Conservation (phyloP, 2,113 vertebrate genomes). For the Myotis lucifugus region DNA sequence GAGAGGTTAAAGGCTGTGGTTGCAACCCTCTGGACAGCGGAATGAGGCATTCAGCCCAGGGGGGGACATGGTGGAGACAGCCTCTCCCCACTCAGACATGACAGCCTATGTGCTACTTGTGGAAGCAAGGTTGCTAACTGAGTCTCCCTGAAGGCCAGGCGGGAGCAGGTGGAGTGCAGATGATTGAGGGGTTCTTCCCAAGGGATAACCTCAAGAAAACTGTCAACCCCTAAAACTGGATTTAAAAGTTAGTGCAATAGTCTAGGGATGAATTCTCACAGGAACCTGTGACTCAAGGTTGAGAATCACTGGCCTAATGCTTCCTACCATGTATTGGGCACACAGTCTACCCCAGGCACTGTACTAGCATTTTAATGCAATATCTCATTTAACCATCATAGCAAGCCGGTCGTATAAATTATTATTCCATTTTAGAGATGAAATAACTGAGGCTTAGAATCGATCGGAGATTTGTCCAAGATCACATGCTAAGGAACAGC, state of each 20-base stretch:
- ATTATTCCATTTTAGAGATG: neutral
- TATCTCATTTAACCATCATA: neutral
- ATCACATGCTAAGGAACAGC: neutral
- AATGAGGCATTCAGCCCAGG: neutral
- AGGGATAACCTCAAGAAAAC: neutral
- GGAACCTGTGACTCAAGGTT: neutral
- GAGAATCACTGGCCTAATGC: neutral
- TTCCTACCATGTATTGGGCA: neutral
- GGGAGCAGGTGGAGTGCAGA: neutral
- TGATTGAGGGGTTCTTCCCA: neutral
- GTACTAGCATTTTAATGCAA: neutral
- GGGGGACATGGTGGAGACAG: accelerated
- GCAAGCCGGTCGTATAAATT: neutral
- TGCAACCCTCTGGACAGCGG: no score
- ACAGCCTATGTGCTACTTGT: accelerated
- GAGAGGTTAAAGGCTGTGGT: neutral
- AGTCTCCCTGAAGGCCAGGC: neutral
- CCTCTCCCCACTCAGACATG: neutral
- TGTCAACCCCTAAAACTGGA: neutral
- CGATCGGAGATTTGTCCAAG: neutral
- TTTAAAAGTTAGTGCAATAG: neutral
- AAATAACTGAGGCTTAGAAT: neutral
- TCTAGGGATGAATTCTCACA: neutral
- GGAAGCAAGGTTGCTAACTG: neutral
- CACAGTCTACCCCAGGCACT: accelerated